Conservation (phyloP, 2,113 vertebrate species). For the Nematolebias whitei region DNA sequence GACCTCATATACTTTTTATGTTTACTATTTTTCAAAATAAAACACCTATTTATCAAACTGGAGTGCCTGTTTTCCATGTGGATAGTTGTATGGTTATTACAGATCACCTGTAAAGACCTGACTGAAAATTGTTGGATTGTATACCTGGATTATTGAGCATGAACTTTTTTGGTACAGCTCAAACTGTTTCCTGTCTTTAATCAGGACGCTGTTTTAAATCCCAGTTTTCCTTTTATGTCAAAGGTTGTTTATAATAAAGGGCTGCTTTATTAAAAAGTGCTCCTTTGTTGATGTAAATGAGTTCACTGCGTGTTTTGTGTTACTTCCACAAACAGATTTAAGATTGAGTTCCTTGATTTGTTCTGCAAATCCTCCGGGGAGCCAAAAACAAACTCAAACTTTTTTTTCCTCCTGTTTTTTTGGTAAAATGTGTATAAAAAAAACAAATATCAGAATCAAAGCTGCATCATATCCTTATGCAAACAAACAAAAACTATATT, state of each 20-base stretch:
- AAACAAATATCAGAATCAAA: neutral
- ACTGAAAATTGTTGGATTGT: no score
- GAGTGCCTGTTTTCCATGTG: no score
- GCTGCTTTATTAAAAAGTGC: neutral
- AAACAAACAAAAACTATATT: neutral
- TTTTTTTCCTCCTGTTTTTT: neutral
- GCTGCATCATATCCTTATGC: neutral
- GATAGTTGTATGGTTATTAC: neutral
- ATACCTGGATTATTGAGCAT: no score
- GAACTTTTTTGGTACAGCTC: no score
- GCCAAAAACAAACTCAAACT: neutral
- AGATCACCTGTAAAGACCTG: no score
- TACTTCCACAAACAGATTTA: conserved; percentile 3
- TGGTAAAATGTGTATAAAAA: neutral
- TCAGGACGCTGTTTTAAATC: neutral
- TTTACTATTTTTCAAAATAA: neutral
- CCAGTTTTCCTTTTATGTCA: neutral
- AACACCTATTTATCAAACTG: neutral
- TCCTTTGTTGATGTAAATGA: neutral
- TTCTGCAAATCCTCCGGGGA: conserved; percentile 15
- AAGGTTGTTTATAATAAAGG: neutral
- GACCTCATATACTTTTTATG: neutral
- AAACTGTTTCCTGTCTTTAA: neutral
- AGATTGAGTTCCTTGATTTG: conserved; percentile 30
- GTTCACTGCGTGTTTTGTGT: conserved; percentile 10